Percentiles rank a stretch among this genome's conserved stretches.
Evolutionary conservation across 2,888 invertebrate species (phyloP).

Genomic region (Agrenia bidenticulata): DNA sequence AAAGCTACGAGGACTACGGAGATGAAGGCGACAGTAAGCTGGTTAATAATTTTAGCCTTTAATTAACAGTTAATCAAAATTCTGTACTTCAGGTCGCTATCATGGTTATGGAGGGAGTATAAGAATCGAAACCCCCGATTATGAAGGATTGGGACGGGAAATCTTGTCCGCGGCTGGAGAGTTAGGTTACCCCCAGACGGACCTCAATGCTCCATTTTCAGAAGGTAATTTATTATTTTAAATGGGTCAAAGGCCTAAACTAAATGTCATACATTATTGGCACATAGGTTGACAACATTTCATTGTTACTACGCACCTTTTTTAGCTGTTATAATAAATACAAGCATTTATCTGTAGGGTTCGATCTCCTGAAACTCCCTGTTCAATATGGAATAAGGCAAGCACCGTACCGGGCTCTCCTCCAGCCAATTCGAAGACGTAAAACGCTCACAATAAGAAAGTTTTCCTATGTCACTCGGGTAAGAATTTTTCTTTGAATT

Average conservation of each 20-base stretch:
- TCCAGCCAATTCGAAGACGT: slow-evolving; percentile 28
- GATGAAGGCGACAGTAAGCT: slow-evolving; percentile 23
- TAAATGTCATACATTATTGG: too few relatives aligned
- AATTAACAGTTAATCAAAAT: not conserved
- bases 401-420: slow-evolving; percentile 41
- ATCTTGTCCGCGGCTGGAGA: slow-evolving; percentile 45
- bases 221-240: slow-evolving; percentile 24
- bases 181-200: slow-evolving; percentile 42
- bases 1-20: slow-evolving; percentile 32
- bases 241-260: too few relatives aligned
- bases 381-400: slow-evolving; percentile 35
- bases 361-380: not conserved
- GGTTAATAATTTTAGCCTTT: not conserved
- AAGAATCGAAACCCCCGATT: slow-evolving; percentile 58
- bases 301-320: too few relatives aligned
- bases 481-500: slow-evolving; percentile 5
- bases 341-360: slow-evolving; percentile 5
- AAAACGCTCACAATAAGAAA: slow-evolving; percentile 28
- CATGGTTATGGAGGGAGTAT: slow-evolving; percentile 46
- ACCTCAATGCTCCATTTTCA: slow-evolving; percentile 39
- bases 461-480: slow-evolving; percentile 37
- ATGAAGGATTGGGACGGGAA: slow-evolving; percentile 55
- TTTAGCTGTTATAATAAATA: too few relatives aligned
- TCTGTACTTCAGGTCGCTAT: slow-evolving; percentile 4
- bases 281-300: too few relatives aligned